Evolutionary conservation across 2,113 vertebrate species (phyloP).

Genomic region (Ciconia boyciana): DNA sequence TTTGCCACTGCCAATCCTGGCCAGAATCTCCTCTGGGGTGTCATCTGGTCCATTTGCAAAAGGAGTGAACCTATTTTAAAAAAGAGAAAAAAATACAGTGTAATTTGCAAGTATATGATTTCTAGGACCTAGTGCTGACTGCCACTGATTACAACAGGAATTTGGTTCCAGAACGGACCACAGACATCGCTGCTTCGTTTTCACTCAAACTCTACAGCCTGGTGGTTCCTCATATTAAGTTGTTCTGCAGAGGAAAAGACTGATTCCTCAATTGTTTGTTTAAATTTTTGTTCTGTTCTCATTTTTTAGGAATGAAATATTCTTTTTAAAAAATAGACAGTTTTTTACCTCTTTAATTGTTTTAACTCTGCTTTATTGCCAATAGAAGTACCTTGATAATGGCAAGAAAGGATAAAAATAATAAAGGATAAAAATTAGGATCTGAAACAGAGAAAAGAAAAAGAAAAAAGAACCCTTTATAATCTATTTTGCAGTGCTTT

Average conservation of each 20-base stretch:
- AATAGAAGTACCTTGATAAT: background rate
- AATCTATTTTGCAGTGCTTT: background rate
- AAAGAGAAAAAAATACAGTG: background rate
- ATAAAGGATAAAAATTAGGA: background rate
- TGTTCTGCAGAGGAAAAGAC: background rate
- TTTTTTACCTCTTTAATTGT: background rate
- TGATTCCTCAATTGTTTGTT: background rate
- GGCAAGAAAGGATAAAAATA: background rate
- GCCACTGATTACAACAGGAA: background rate
- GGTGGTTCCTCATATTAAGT: background rate
- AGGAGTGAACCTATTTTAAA: slow-evolving; percentile 85
- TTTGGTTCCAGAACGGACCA: background rate
- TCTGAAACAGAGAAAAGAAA: background rate
- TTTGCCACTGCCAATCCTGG: slow-evolving; percentile 90
- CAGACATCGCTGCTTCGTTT: background rate
- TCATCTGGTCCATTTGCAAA: slow-evolving; percentile 92
- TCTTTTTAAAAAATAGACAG: background rate
- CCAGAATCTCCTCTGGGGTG: slow-evolving; percentile 91
- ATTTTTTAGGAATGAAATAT: background rate
- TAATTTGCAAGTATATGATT: background rate
- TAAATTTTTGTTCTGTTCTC: background rate
- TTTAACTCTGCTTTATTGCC: background rate
- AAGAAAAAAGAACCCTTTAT: background rate
- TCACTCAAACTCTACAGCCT: background rate
- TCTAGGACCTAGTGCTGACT: background rate